Conservation (phyloP, 23 tunicate genomes). For the Ciona savignyi region DNA sequence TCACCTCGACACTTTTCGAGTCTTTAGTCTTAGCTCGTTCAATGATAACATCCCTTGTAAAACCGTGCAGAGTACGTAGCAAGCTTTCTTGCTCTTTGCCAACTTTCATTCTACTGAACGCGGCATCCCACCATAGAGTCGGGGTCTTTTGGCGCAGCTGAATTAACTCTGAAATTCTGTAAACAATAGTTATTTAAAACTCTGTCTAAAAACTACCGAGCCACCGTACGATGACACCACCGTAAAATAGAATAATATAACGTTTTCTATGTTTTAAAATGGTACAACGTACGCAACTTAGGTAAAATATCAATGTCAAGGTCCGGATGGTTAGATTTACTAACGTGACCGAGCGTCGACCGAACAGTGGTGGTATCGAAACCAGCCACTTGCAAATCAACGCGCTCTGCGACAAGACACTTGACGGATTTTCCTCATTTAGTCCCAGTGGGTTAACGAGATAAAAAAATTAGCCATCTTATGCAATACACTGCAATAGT, state of each 20-base stretch:
- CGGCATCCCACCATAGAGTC: conserved; percentile 42
- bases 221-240: background rate
- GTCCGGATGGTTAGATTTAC: too few relatives aligned
- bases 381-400: too few relatives aligned
- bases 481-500: too few relatives aligned
- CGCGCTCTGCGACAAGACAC: too few relatives aligned
- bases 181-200: background rate
- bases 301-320: too few relatives aligned
- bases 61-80: conserved; percentile 39
- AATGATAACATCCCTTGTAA: conserved; percentile 46
- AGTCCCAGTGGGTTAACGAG: too few relatives aligned
- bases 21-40: conserved; percentile 15
- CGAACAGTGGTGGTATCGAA: too few relatives aligned
- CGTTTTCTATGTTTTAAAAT: too few relatives aligned
- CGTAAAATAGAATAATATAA: background rate
- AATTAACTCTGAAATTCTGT: conserved; percentile 25
- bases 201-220: background rate
- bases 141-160: conserved; percentile 62
- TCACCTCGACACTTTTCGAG: background rate
- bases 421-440: too few relatives aligned
- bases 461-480: too few relatives aligned
- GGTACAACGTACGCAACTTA: background rate
- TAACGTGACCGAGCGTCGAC: too few relatives aligned
- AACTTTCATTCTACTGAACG: conserved; percentile 13
- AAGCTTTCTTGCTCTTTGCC: conserved; percentile 49